Conservation (phyloP, 2,888 invertebrate genomes). For the Pachycephus smyrnensis region DNA sequence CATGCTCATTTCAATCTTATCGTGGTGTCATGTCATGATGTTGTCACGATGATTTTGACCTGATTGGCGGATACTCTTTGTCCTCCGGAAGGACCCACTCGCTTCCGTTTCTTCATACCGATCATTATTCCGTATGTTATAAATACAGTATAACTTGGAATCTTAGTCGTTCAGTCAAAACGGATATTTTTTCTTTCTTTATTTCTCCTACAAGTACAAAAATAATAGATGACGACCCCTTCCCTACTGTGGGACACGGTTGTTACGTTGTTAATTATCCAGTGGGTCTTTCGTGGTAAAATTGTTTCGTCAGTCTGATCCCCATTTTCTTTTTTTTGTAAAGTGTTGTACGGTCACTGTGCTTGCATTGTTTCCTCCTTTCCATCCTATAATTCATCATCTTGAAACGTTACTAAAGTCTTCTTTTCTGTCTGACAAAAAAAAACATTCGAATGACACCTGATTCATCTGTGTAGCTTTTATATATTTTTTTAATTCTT, state of each 20-base stretch:
- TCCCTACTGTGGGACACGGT: not conserved
- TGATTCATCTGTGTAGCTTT: not conserved
- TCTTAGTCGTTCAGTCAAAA: not conserved
- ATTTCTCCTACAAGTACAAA: not conserved
- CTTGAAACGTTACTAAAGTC: not conserved
- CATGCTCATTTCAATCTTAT: not conserved
- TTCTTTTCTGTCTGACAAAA: conserved; percentile 17
- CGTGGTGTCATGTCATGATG: not conserved
- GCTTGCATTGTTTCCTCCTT: not conserved
- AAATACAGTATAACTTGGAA: not conserved
- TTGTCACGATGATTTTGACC: not conserved
- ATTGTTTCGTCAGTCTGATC: not conserved
- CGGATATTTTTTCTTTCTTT: not conserved
- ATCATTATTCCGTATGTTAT: not conserved
- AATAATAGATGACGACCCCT: not conserved
- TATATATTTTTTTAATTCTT: not conserved
- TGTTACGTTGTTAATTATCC: not conserved
- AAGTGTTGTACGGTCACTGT: conserved; percentile 5
- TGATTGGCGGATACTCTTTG: not conserved
- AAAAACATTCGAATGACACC: not conserved
- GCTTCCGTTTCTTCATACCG: not conserved
- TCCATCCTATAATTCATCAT: not conserved
- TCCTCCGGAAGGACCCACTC: not conserved
- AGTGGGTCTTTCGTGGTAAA: not conserved
- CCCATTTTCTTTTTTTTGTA: conserved; percentile 12